Evolutionary conservation across 2,797 vertebrate genomes (phyloP).

Genomic region (Siniperca scherzeri): DNA sequence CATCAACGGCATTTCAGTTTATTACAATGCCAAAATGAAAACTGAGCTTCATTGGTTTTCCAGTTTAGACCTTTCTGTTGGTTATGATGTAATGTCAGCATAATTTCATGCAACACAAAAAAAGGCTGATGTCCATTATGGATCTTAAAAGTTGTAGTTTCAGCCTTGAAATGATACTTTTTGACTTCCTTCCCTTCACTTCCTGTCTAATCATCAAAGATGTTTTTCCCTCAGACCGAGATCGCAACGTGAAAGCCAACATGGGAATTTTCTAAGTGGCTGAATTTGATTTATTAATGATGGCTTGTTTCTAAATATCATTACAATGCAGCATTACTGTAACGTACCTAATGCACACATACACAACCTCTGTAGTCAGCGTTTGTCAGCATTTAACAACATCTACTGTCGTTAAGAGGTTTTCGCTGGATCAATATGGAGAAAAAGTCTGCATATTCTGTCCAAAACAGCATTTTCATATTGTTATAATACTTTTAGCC

Average conservation of each 20-base stretch:
- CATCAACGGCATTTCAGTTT: not conserved
- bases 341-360: conserved; percentile 11
- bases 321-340: conserved; percentile 17
- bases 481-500: not conserved
- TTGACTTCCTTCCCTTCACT: not conserved
- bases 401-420: conserved; percentile 23
- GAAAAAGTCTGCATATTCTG: not conserved
- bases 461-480: conserved; percentile 19
- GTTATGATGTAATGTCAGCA: not conserved
- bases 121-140: not conserved
- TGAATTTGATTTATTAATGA: conserved; percentile 49
- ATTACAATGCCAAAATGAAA: not conserved
- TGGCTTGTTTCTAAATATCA: conserved; percentile 9
- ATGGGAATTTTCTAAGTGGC: conserved; percentile 34
- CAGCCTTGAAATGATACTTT: not conserved
- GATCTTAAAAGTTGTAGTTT: not conserved
- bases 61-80: not conserved
- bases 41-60: not conserved
- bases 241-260: conserved; percentile 3
- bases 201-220: not conserved
- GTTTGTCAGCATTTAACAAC: conserved; percentile 13
- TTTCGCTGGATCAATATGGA: conserved; percentile 34
- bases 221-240: not conserved
- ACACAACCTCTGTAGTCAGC: not conserved
- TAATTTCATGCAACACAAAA: not conserved